phyloP scores from a whole-genome alignment of 2,797 vertebrate genomes.

The Picus viridis region DNA sequence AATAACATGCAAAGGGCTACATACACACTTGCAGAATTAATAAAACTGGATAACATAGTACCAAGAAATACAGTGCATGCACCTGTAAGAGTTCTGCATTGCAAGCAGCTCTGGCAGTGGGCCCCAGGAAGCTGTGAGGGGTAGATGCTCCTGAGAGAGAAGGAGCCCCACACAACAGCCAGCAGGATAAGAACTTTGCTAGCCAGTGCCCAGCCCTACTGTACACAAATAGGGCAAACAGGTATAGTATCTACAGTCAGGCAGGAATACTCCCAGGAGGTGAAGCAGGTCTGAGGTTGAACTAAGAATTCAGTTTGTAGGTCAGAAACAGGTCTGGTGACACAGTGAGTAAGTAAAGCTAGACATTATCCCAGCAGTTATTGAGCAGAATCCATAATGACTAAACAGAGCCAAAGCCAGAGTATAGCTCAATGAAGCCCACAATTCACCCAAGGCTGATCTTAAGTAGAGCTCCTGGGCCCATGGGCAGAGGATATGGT shows the following conservation, averaged over 20 bases:
- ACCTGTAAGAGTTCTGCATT: background rate
- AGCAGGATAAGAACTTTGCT: background rate
- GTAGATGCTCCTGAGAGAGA: background rate
- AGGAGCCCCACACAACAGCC: background rate
- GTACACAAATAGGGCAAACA: background rate
- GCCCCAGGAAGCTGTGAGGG: background rate
- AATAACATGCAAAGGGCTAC: background rate
- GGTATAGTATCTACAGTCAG: background rate
- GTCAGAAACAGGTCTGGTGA: accelerated
- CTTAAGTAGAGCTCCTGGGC: background rate
- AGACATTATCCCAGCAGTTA: accelerated
- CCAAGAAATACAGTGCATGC: background rate
- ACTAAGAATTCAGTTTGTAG: background rate
- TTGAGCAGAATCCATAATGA: accelerated
- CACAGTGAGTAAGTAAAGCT: accelerated
- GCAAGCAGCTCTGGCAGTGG: background rate
- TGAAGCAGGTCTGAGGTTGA: accelerated
- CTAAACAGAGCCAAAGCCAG: accelerated
- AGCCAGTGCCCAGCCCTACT: background rate
- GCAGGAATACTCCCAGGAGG: background rate
- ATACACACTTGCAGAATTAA: background rate
- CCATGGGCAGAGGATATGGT: background rate
- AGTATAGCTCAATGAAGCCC: accelerated
- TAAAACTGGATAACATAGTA: accelerated
- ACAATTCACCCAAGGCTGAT: accelerated